These are phyloP conservation scores for Tetrapedia diversipes DNA, from an alignment of 2,888 invertebrate species.

Conservation along the genomic window DNA sequence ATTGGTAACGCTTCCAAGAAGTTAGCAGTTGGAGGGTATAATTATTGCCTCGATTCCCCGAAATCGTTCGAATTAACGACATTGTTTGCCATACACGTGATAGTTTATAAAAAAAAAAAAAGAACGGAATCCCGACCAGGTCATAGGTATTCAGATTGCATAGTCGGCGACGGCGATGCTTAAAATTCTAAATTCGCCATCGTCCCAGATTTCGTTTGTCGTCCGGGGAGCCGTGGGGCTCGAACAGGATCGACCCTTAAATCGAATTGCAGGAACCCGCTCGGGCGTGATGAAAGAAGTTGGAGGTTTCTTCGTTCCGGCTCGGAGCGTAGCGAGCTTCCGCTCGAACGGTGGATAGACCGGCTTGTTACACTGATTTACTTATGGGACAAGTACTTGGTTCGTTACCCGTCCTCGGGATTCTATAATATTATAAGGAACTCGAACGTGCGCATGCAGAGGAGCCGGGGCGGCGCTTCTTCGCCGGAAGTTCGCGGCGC, in stretches of 20 bases:
- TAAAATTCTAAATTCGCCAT: constrained; percentile 62
- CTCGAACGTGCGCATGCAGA: constrained; percentile 37
- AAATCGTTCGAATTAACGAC: neutral
- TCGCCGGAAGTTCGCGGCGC: constrained; percentile 46
- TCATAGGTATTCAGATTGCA: constrained; percentile 38
- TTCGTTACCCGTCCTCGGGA: constrained; percentile 68
- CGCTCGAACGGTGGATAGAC: constrained; percentile 65
- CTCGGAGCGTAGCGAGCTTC: constrained; percentile 59
- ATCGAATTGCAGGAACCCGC: constrained; percentile 65
- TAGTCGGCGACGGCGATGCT: neutral
- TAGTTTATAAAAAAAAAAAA: neutral
- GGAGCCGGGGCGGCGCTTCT: constrained; percentile 11
- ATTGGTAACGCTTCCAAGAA: no score
- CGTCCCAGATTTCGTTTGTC: constrained; percentile 55
- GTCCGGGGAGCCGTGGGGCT: constrained; percentile 11
- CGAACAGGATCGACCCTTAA: constrained; percentile 63
- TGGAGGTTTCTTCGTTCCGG: constrained; percentile 63
- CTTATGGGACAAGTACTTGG: constrained; percentile 67
- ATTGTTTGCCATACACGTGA: constrained; percentile 2
- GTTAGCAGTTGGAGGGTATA: no score
- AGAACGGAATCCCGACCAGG: neutral
- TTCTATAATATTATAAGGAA: constrained; percentile 66
- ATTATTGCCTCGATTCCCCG: neutral
- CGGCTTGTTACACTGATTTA: constrained; percentile 72
- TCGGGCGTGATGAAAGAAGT: constrained; percentile 65